phyloP scores from a whole-genome alignment of 2,113 vertebrate genomes.

The Caranx melampygus region DNA sequence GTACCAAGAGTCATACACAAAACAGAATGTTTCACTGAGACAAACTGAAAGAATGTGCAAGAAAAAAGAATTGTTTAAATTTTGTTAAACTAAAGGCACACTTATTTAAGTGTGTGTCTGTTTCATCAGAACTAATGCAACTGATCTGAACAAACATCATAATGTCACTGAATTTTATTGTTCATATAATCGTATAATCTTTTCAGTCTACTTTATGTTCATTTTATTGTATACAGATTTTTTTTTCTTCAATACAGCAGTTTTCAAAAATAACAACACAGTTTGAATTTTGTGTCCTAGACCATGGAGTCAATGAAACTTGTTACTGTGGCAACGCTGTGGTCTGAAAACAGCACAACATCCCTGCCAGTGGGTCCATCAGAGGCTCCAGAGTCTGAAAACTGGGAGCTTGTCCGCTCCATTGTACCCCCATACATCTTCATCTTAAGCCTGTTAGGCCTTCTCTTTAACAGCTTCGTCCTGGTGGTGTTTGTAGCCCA shows the following conservation, averaged over 20 bases:
- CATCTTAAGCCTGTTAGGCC: constrained; percentile 83
- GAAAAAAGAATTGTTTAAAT: background rate
- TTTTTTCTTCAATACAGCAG: background rate
- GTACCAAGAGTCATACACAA: too few relatives aligned
- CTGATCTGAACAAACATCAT: background rate
- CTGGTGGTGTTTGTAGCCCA: constrained; percentile 87
- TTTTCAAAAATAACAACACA: background rate
- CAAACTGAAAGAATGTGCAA: background rate
- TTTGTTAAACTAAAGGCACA: background rate
- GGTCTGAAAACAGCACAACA: constrained; percentile 58
- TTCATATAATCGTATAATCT: background rate
- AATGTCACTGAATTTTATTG: too few relatives aligned
- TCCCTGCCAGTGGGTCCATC: constrained; percentile 13
- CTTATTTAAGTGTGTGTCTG: background rate
- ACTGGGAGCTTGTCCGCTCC: constrained; percentile 74
- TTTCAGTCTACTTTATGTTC: background rate
- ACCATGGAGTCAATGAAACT: constrained; percentile 45
- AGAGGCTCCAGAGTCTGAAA: constrained; percentile 23
- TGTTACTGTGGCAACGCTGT: background rate
- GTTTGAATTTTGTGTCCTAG: constrained; percentile 30
- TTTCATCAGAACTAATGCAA: background rate
- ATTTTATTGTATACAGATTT: background rate
- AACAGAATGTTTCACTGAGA: background rate
- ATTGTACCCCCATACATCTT: constrained; percentile 89
- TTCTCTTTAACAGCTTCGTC: constrained; percentile 90